phyloP scores from a whole-genome alignment of 2,797 vertebrate species.

The Oceanodroma leucorhoa region DNA sequence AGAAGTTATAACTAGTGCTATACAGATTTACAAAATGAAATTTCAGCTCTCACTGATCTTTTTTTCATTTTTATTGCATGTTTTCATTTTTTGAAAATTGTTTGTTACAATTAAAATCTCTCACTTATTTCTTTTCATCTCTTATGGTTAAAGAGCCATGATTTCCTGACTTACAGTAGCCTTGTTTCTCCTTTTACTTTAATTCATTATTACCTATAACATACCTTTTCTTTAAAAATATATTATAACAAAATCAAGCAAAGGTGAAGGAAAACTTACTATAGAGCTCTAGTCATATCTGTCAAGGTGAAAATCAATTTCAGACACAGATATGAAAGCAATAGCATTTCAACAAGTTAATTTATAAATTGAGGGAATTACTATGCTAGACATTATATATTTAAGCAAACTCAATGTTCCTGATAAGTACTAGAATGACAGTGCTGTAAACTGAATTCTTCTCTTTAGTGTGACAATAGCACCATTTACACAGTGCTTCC shows the following conservation, averaged over 20 bases:
- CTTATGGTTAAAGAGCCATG: neutral
- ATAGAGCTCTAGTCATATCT: neutral
- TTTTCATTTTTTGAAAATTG: neutral
- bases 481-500: neutral
- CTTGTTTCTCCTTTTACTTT: neutral
- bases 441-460: neutral
- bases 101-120: neutral
- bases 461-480: neutral
- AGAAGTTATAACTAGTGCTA: neutral
- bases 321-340: conserved; percentile 12
- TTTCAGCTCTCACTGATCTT: neutral
- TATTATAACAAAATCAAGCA: neutral
- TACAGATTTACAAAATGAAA: neutral
- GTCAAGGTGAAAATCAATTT: conserved; percentile 41
- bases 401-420: neutral
- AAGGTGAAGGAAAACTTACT: neutral
- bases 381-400: neutral
- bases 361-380: conserved; percentile 34
- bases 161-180: neutral
- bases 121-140: neutral
- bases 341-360: conserved; percentile 1
- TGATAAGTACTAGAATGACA: neutral
- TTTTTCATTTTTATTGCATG: neutral
- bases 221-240: neutral
- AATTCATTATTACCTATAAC: neutral